Evolutionary conservation across 2,113 vertebrate genomes (phyloP).

Genomic region (Capreolus pygargus): DNA sequence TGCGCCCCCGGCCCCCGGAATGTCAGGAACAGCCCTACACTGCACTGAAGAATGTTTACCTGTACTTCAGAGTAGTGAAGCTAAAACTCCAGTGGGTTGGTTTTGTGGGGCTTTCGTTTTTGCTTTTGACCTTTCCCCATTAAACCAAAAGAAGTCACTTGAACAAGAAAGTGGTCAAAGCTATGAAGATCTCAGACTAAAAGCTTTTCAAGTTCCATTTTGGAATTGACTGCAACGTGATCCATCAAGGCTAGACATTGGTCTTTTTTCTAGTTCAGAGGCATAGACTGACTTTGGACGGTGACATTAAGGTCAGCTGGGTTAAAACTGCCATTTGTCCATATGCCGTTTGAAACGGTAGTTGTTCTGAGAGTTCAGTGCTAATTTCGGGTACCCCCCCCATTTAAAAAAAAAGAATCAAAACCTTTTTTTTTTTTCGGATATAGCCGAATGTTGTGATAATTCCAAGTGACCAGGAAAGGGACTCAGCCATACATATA

Average conservation of each 20-base stretch:
- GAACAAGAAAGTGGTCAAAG: neutral
- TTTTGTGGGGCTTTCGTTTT: neutral
- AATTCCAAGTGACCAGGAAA: neutral
- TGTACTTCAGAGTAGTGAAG: neutral
- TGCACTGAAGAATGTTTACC: neutral
- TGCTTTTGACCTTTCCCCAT: neutral
- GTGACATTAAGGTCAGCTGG: neutral
- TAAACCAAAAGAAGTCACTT: conserved; percentile 17
- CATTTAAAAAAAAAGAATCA: neutral
- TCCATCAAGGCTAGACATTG: neutral
- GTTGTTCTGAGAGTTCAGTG: neutral
- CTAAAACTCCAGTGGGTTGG: neutral
- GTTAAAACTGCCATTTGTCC: neutral
- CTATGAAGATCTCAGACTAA: neutral
- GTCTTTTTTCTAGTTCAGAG: conserved; percentile 18
- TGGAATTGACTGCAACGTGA: neutral
- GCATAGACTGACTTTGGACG: neutral
- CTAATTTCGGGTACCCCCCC: conserved; percentile 48
- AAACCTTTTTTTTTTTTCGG: neutral
- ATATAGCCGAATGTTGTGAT: neutral
- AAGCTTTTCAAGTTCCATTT: conserved; percentile 7
- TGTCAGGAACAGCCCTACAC: neutral
- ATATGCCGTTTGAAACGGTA: conserved; percentile 27
- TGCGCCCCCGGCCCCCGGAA: neutral
- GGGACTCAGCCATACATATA: neutral